Percentiles rank a stretch among this genome's conserved stretches.
Evolutionary conservation across 2,797 vertebrate genomes (phyloP).

Genomic region (Sandelia bainsii): DNA sequence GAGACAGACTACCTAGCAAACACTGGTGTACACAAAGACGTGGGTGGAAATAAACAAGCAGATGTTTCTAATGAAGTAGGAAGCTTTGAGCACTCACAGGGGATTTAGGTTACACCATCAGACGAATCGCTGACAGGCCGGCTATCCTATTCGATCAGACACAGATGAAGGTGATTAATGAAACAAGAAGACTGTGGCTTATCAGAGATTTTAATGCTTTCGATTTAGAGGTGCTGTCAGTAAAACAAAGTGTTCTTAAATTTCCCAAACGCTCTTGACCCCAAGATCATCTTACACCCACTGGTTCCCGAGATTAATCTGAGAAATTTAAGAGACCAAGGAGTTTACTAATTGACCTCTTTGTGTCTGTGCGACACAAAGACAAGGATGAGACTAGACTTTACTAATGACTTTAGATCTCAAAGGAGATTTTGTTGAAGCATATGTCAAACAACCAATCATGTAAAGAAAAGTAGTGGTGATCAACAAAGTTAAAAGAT

Average conservation of each 20-base stretch:
- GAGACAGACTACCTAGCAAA: slow-evolving; percentile 57
- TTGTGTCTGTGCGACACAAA: slow-evolving; percentile 12
- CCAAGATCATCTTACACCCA: slow-evolving; percentile 20
- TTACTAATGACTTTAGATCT: slow-evolving; percentile 27
- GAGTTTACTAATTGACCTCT: slow-evolving; percentile 13
- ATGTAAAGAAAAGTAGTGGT: not conserved
- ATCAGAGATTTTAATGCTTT: slow-evolving; percentile 35
- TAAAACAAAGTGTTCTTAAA: slow-evolving; percentile 4
- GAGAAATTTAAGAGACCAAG: slow-evolving; percentile 16
- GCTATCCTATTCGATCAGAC: slow-evolving; percentile 38
- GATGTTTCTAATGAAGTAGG: slow-evolving; percentile 75
- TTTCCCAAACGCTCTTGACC: slow-evolving; percentile 34
- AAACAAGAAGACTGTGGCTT: slow-evolving; percentile 34
- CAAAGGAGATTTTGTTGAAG: slow-evolving; percentile 1
- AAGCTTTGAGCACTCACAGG: slow-evolving; percentile 64
- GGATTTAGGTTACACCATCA: slow-evolving; percentile 66
- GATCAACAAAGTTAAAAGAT: slow-evolving; percentile 12
- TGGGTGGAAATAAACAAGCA: slow-evolving; percentile 69
- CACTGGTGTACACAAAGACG: slow-evolving; percentile 36
- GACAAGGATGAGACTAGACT: slow-evolving; percentile 23
- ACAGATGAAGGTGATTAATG: slow-evolving; percentile 69
- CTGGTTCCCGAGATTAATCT: slow-evolving; percentile 44
- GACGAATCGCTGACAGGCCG: slow-evolving; percentile 29
- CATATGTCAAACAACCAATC: not conserved
- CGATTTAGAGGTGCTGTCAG: not conserved